Evolutionary conservation across 1,140 invertebrate species (phyloP).

Genomic region (Zaprionus ornatus): DNA sequence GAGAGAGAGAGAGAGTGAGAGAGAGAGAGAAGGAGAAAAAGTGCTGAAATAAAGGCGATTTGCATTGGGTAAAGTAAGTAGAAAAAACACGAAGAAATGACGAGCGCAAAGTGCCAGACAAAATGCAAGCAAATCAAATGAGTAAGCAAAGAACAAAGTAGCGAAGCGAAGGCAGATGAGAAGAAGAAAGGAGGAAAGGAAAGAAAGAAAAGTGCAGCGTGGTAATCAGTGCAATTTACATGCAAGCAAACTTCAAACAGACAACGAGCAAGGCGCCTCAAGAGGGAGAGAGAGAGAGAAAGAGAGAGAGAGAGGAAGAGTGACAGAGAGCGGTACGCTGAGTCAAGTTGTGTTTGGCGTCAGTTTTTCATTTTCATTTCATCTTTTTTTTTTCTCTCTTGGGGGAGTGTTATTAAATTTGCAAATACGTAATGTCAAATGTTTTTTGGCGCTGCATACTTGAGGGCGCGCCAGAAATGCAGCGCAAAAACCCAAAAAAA

Average conservation of each 20-base stretch:
- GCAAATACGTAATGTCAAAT: conserved; percentile 65
- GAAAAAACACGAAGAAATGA: conserved; percentile 38
- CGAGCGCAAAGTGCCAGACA: conserved; percentile 51
- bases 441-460: conserved; percentile 53
- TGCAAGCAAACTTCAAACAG: conserved; percentile 79
- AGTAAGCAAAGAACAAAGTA: conserved; percentile 60
- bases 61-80: conserved; percentile 71
- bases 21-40: conserved; percentile 40
- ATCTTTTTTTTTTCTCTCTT: neutral
- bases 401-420: conserved; percentile 62
- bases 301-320: neutral
- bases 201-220: conserved; percentile 65
- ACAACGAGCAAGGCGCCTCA: conserved; percentile 39
- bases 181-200: neutral
- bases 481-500: conserved; percentile 32
- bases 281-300: neutral
- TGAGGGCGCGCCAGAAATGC: conserved; percentile 42
- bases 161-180: neutral
- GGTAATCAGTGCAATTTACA: conserved; percentile 81
- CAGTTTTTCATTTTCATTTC: conserved; percentile 2
- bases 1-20: neutral
- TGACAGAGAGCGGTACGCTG: conserved; percentile 4
- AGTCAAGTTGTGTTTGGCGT: conserved; percentile 42
- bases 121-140: conserved; percentile 76
- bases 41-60: conserved; percentile 74